Conservation (phyloP, 2,113 vertebrate species). For the Ovis canadensis region DNA sequence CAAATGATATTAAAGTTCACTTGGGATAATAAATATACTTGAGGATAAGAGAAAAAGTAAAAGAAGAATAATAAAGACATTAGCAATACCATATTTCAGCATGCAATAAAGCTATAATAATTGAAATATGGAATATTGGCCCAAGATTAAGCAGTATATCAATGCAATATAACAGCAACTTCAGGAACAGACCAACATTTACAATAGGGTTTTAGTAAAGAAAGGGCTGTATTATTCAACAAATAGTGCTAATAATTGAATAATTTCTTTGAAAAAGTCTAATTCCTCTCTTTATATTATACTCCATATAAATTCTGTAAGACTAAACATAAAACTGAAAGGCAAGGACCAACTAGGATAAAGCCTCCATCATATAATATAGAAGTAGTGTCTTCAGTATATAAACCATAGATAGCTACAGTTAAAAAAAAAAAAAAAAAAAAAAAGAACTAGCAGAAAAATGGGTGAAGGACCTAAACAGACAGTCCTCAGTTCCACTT, state of each 20-base stretch:
- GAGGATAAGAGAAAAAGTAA: neutral
- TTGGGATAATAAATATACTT: neutral
- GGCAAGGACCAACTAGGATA: neutral
- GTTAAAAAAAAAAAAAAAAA: neutral
- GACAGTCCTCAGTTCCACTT: neutral
- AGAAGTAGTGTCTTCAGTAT: neutral
- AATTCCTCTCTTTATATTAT: neutral
- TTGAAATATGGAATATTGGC: neutral
- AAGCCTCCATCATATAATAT: neutral
- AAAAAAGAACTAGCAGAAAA: neutral
- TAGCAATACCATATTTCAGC: neutral
- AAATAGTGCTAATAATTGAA: neutral
- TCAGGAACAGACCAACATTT: neutral
- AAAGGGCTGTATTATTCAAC: neutral
- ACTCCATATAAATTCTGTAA: neutral
- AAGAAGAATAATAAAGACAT: neutral
- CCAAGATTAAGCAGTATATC: constrained; percentile 8
- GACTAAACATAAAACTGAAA: constrained; percentile 1
- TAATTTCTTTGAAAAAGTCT: neutral
- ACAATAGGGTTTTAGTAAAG: constrained; percentile 5
- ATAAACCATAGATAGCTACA: neutral
- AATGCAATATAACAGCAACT: neutral
- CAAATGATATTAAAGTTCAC: constrained; percentile 12
- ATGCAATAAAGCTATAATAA: neutral
- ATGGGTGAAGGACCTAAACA: neutral